These are phyloP conservation scores for Allacma fusca DNA, from an alignment of 2,888 invertebrate genomes.

Conservation along the genomic window DNA sequence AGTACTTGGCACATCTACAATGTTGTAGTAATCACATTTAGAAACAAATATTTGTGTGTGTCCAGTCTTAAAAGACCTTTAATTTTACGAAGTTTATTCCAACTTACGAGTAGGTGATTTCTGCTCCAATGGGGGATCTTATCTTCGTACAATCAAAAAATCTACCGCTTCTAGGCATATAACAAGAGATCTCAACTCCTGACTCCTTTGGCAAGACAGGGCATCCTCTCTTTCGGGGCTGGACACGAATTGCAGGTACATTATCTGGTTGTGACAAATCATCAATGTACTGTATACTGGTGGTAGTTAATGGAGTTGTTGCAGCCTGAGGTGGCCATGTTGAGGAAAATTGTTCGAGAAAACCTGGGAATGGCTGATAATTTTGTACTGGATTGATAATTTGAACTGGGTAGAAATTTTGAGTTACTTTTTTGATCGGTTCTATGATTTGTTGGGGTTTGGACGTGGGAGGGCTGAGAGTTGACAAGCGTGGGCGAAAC, in stretches of 20 bases:
- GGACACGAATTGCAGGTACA: background rate
- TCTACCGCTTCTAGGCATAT: slow-evolving; percentile 29
- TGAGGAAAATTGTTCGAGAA: background rate
- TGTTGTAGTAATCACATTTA: background rate
- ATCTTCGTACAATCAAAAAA: slow-evolving; percentile 30
- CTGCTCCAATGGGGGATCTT: slow-evolving; percentile 34
- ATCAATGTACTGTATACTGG: background rate
- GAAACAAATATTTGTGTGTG: too few relatives aligned
- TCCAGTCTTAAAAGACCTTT: too few relatives aligned
- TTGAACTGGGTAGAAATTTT: background rate
- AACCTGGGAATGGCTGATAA: too few relatives aligned
- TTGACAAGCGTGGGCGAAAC: slow-evolving; percentile 11
- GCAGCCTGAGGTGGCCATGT: background rate
- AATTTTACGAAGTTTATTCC: background rate
- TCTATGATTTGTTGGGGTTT: too few relatives aligned
- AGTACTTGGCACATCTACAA: slow-evolving; percentile 40
- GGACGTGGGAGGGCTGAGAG: background rate
- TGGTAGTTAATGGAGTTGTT: background rate
- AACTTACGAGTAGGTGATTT: slow-evolving; percentile 39
- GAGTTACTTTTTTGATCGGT: background rate
- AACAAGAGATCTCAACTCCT: slow-evolving; percentile 41
- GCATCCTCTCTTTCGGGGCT: slow-evolving; percentile 37
- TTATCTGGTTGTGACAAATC: background rate
- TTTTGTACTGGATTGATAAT: too few relatives aligned
- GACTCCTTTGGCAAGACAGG: slow-evolving; percentile 40